A percentile compares a stretch with the other conserved stretches of the same genome.
Evolutionary conservation across 1,140 invertebrate species (phyloP).

Genomic region (Danaus plexippus): DNA sequence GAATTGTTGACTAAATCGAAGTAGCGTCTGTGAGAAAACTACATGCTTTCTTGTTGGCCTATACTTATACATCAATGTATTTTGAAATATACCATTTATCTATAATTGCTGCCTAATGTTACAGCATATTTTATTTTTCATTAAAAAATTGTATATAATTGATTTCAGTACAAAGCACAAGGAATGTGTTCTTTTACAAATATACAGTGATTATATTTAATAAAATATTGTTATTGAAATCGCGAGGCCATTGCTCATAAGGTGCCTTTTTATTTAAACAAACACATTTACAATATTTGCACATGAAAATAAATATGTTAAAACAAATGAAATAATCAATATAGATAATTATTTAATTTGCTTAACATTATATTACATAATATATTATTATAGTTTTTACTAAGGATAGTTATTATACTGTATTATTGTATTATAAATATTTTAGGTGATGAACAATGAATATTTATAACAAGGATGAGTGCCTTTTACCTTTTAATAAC

Average conservation of each 20-base stretch:
- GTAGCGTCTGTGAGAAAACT: no score
- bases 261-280: slow-evolving; percentile 28
- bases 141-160: slow-evolving; percentile 3
- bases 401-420: slow-evolving; percentile 19
- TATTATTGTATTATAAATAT: slow-evolving; percentile 21
- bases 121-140: no score
- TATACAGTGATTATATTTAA: slow-evolving; percentile 8
- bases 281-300: slow-evolving; percentile 7
- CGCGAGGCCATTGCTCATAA: slow-evolving; percentile 21
- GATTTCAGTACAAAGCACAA: slow-evolving; percentile 21
- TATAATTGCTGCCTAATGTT: no score
- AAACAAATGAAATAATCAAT: slow-evolving; percentile 17
- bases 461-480: slow-evolving; percentile 48
- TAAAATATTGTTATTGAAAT: slow-evolving; percentile 9
- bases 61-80: no score
- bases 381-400: slow-evolving; percentile 6
- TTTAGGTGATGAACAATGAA: slow-evolving; percentile 27
- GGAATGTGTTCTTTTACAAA: slow-evolving; percentile 12
- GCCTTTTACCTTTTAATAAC: slow-evolving; percentile 42
- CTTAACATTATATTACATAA: slow-evolving; percentile 16
- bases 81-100: no score
- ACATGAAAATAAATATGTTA: slow-evolving; percentile 8
- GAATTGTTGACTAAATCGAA: no score
- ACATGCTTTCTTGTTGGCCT: no score
- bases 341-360: slow-evolving; percentile 22